Percentiles rank a stretch among this genome's conserved stretches.
phyloP scores from a whole-genome alignment of 1,140 invertebrate genomes.

The Drosophila kanapiae region DNA sequence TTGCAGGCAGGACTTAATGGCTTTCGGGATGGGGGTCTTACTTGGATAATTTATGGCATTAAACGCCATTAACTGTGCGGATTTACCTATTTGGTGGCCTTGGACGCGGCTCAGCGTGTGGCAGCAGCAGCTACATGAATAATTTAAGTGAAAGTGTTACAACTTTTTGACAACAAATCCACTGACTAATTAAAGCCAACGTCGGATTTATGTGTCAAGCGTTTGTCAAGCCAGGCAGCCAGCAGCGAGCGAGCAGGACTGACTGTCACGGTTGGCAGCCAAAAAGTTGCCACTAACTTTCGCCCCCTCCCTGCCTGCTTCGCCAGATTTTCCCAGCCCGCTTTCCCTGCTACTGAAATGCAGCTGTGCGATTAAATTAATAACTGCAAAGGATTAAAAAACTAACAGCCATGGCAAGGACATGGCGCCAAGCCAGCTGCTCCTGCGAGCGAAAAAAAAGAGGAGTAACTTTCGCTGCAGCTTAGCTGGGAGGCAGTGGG shows the following conservation, averaged over 20 bases:
- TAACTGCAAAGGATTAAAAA: conserved; percentile 83
- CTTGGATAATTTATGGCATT: conserved; percentile 24
- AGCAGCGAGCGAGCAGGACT: conserved; percentile 10
- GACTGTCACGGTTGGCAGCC: conserved; percentile 37
- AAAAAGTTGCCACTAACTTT: conserved; percentile 45
- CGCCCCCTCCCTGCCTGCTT: not conserved
- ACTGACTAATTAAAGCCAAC: conserved; percentile 74
- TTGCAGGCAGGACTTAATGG: conserved; percentile 12
- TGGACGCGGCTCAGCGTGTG: conserved; percentile 5
- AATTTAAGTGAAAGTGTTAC: conserved; percentile 54
- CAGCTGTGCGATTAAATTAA: conserved; percentile 83
- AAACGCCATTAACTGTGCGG: not conserved
- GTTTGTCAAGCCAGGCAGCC: conserved; percentile 50
- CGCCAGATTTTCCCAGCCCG: not conserved
- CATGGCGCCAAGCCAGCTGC: conserved; percentile 61
- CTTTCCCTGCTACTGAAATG: conserved; percentile 51
- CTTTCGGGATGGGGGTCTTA: no score
- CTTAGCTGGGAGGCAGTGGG: conserved; percentile 30
- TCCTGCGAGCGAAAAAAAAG: conserved; percentile 18
- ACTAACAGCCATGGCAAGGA: conserved; percentile 75
- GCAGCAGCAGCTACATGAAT: conserved; percentile 47
- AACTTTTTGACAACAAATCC: conserved; percentile 54
- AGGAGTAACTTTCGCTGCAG: conserved; percentile 62
- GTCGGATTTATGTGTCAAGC: conserved; percentile 71
- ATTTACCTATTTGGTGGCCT: conserved; percentile 39